Percentiles rank a stretch among this genome's conserved stretches.
Evolutionary conservation across 2,113 vertebrate genomes (phyloP).

Genomic region (Hystrix brachyura): DNA sequence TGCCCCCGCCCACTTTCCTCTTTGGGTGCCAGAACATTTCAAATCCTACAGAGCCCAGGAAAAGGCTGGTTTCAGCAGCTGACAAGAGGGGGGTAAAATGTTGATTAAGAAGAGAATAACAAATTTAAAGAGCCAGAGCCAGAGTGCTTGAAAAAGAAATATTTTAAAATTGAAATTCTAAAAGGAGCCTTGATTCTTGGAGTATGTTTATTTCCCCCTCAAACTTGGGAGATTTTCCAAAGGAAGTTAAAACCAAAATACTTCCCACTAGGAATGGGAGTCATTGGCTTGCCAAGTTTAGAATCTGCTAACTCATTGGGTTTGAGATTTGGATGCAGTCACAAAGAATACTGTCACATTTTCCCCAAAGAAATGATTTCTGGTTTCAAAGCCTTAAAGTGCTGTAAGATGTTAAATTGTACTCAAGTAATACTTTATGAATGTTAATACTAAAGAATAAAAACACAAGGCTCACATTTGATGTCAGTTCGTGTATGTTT

Average conservation of each 20-base stretch:
- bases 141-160: conserved; percentile 77
- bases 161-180: conserved; percentile 84
- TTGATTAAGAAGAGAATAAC: neutral
- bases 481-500: neutral
- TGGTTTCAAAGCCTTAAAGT: conserved; percentile 62
- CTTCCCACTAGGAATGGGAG: conserved; percentile 80
- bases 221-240: conserved; percentile 85
- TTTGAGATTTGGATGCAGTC: conserved; percentile 57
- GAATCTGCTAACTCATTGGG: conserved; percentile 67
- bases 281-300: conserved; percentile 60
- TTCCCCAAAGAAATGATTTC: conserved; percentile 48
- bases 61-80: conserved; percentile 81
- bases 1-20: conserved; percentile 77
- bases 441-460: conserved; percentile 50
- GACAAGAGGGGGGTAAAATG: conserved; percentile 72
- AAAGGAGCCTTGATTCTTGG: conserved; percentile 82
- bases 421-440: conserved; percentile 36
- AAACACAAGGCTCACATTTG: conserved; percentile 26
- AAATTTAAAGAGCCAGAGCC: conserved; percentile 32
- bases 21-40: conserved; percentile 68
- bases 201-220: conserved; percentile 82
- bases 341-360: conserved; percentile 25
- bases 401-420: conserved; percentile 59
- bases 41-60: conserved; percentile 65
- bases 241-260: conserved; percentile 81